phyloP scores from a whole-genome alignment of 1,140 invertebrate genomes.

The Whitmania pigra region DNA sequence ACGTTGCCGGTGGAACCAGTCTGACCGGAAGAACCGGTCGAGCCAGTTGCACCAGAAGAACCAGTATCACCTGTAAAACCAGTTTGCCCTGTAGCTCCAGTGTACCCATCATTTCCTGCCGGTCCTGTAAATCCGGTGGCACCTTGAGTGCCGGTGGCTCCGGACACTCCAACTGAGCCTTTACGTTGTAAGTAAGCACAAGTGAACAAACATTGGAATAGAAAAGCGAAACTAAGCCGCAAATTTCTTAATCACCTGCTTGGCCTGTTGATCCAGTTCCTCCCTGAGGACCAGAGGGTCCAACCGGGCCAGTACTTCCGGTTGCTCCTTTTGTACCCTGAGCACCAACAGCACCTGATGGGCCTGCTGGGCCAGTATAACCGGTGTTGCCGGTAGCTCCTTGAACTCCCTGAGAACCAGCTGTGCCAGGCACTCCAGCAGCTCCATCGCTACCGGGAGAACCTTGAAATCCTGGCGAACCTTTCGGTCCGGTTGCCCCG shows the following conservation, averaged over 20 bases:
- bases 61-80: slow-evolving; percentile 11
- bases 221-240: too few species aligned
- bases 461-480: slow-evolving; percentile 12
- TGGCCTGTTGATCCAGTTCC: slow-evolving; percentile 12
- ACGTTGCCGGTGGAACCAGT: slow-evolving; percentile 13
- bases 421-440: slow-evolving; percentile 11
- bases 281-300: slow-evolving; percentile 22
- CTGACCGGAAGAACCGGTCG: slow-evolving; percentile 10
- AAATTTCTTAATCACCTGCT: background rate
- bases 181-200: too few species aligned
- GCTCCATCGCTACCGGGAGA: slow-evolving; percentile 14
- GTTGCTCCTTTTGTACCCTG: slow-evolving; percentile 16
- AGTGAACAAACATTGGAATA: too few species aligned
- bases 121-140: background rate
- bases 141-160: background rate
- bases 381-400: slow-evolving; percentile 11
- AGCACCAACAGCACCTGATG: background rate
- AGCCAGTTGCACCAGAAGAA: slow-evolving; percentile 16
- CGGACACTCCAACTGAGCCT: background rate
- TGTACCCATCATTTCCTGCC: background rate
- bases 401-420: background rate
- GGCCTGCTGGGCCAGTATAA: slow-evolving; percentile 12
- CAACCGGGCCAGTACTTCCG: slow-evolving; percentile 20
- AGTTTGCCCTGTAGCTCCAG: background rate
- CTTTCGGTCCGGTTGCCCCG: slow-evolving; percentile 16